These are phyloP conservation scores for Percopsis omiscomaycus DNA, from an alignment of 2,797 vertebrate species.

Conservation along the genomic window DNA sequence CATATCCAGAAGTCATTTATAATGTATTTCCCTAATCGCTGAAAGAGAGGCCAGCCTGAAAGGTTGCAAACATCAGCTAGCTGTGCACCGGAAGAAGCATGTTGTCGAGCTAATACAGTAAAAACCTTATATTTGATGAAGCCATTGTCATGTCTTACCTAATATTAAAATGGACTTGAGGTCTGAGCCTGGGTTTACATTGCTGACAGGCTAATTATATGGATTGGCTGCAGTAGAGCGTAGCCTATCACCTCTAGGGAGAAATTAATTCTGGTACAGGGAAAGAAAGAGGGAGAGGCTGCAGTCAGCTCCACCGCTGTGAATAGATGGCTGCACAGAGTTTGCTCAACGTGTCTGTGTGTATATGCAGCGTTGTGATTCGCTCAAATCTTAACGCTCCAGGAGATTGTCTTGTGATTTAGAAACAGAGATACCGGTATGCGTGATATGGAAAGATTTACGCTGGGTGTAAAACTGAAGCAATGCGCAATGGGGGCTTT, in stretches of 20 bases:
- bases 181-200: slow-evolving; percentile 75
- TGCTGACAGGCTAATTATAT: slow-evolving; percentile 82
- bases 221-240: slow-evolving; percentile 79
- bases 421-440: slow-evolving; percentile 34
- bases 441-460: slow-evolving; percentile 54
- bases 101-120: slow-evolving; percentile 52
- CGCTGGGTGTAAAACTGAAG: slow-evolving; percentile 29
- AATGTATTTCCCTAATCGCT: slow-evolving; percentile 18
- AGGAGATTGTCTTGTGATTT: slow-evolving; percentile 59
- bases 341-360: slow-evolving; percentile 23
- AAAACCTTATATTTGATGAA: slow-evolving; percentile 68
- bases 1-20: slow-evolving; percentile 17
- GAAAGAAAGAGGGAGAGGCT: slow-evolving; percentile 53
- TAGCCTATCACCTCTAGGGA: slow-evolving; percentile 75
- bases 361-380: slow-evolving; percentile 39
- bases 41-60: slow-evolving; percentile 29
- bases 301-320: slow-evolving; percentile 64
- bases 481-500: no score
- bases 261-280: slow-evolving; percentile 71
- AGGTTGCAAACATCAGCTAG: slow-evolving; percentile 38
- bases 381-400: slow-evolving; percentile 52
- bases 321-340: slow-evolving; percentile 75
- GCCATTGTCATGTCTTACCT: slow-evolving; percentile 70
- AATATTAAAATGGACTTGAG: slow-evolving; percentile 74
- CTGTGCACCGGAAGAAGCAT: slow-evolving; percentile 32